Evolutionary conservation across 2,888 invertebrate species (phyloP), one percentile per base, ranked within the genome.

Genomic region (Slavum lentiscoides): DNA sequence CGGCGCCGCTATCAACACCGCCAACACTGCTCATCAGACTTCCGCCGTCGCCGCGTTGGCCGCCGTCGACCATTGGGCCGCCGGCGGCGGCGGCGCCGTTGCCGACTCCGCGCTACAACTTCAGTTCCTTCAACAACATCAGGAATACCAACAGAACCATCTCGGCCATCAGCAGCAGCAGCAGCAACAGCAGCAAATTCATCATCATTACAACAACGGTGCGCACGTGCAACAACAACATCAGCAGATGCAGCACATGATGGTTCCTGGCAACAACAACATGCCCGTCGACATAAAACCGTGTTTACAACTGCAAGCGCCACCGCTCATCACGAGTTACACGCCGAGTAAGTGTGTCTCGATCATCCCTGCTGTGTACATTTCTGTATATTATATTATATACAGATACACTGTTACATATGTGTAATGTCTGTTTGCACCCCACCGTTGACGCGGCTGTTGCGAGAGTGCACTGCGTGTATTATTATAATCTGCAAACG

Each of bases 71-170:
- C 75, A 67, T 11, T 67, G 64, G 70, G 62, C 62, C 7, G 69
- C 70, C n/a, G 30, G 2, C 30, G 80, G 64, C n/a, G 30, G 2
- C 30, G 80, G 64, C 0, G 80, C 62, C 23, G 53, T 43, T 0
- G 69, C 58, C 55, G 70, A 80, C 43, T n/a, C 80, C 0, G 80
- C 70, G 7, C 64, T 70, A 8, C 70, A 70, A n/a, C 43, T 70
- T 3, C 80, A 80, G 23, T 80, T 80, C 43, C 70, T 80, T 72
- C 80, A 80, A 17, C 80, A 80, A n/a, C 80, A 80, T 7, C 69
- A 77, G 11, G 61, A 76, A 13, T 64, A 80, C 9, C 76, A 77
- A 19, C 68, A 77, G 0, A 53, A 74, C 30, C 61, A 74, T 11
- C 17, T 6, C 74, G 19, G 19, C 6, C 55, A 74, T 21, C 61